phyloP scores from a whole-genome alignment of 2,888 invertebrate species.

The Eulithis testata region DNA sequence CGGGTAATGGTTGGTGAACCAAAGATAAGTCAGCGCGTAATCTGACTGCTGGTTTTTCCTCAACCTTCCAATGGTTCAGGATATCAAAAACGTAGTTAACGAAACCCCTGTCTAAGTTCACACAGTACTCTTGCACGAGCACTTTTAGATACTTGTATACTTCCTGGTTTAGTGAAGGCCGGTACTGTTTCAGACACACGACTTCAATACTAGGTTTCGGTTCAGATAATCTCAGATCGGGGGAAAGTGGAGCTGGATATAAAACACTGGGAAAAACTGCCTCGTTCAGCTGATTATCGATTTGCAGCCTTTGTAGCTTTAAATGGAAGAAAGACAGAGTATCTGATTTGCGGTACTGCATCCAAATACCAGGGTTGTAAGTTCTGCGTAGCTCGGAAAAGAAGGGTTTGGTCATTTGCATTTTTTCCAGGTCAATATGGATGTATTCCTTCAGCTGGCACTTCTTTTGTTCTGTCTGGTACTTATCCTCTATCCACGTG shows the following conservation, averaged over 20 bases:
- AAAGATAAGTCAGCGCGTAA: constrained; percentile 83
- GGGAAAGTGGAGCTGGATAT: constrained; percentile 85
- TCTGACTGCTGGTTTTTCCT: constrained; percentile 84
- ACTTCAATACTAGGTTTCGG: constrained; percentile 86
- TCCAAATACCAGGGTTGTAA: constrained; percentile 90
- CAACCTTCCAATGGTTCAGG: constrained; percentile 84
- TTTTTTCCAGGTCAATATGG: constrained; percentile 91
- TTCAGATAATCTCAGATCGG: constrained; percentile 62
- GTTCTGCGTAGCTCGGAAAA: constrained; percentile 90
- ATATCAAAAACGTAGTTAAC: constrained; percentile 86
- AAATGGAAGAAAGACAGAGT: constrained; percentile 87
- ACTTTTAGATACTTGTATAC: constrained; percentile 87
- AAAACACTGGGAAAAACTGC: constrained; percentile 89
- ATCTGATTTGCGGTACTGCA: constrained; percentile 88
- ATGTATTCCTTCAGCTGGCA: constrained; percentile 92
- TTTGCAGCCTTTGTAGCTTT: constrained; percentile 87
- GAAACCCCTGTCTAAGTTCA: constrained; percentile 89
- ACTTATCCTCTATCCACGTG: constrained; percentile 93
- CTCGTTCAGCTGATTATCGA: constrained; percentile 90
- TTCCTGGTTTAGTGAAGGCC: constrained; percentile 79
- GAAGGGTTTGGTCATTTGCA: constrained; percentile 95
- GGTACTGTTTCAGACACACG: constrained; percentile 79
- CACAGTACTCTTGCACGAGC: constrained; percentile 86
- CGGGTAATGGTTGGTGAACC: constrained; percentile 85
- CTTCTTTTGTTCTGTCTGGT: constrained; percentile 87